Evolutionary conservation across 1,140 invertebrate species (phyloP).

Genomic region (Homarus americanus): DNA sequence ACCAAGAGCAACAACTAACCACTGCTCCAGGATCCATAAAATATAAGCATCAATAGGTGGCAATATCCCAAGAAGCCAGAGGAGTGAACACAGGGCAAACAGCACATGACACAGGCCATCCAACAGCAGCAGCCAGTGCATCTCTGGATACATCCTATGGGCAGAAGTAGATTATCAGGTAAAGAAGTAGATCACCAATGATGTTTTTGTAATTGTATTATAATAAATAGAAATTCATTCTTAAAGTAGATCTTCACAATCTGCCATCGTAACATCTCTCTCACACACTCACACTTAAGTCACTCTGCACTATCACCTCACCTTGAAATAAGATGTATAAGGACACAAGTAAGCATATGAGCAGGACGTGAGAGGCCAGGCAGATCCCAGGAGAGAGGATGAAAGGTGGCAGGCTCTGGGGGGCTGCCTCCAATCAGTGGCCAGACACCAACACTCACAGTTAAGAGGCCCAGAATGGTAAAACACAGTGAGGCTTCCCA

Average conservation of each 20-base stretch:
- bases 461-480: conserved; percentile 34
- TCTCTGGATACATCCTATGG: conserved; percentile 32
- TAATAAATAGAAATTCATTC: no score
- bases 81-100: conserved; percentile 78
- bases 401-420: conserved; percentile 60
- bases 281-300: background rate
- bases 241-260: background rate
- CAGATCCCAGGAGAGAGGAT: conserved; percentile 55
- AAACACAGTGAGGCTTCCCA: conserved; percentile 48
- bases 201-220: no score
- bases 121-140: conserved; percentile 56
- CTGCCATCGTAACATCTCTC: background rate
- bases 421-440: conserved; percentile 63
- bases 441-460: conserved; percentile 44
- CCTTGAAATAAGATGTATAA: conserved; percentile 43
- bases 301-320: background rate
- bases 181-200: no score
- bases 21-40: conserved; percentile 79
- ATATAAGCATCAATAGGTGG: conserved; percentile 79
- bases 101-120: conserved; percentile 78
- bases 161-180: background rate
- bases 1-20: conserved; percentile 78
- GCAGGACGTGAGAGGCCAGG: conserved; percentile 40
- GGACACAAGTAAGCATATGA: conserved; percentile 54
- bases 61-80: conserved; percentile 79